These are phyloP conservation scores for Eupristina koningsbergeri DNA, from an alignment of 1,140 invertebrate species.

Conservation along the genomic window DNA sequence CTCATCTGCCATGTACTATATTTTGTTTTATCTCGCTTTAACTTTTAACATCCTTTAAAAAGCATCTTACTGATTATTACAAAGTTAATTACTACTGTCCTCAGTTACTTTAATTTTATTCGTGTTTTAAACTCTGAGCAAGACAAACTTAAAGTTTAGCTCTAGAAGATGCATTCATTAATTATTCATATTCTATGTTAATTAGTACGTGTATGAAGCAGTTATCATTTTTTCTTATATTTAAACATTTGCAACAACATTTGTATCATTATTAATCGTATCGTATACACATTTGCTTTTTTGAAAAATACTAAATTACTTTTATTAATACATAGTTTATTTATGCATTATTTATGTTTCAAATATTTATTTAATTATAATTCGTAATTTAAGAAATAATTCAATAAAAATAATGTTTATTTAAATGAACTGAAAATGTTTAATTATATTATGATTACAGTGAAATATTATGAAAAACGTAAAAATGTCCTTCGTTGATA, in stretches of 20 bases:
- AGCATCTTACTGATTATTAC: conserved; percentile 13
- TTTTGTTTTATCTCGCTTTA: neutral
- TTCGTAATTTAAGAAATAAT: no score
- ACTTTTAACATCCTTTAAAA: conserved; percentile 12
- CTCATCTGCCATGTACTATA: conserved; percentile 5
- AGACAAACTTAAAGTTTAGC: conserved; percentile 27
- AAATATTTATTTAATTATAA: no score
- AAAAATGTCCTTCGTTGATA: no score
- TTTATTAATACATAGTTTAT: no score
- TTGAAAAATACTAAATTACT: no score
- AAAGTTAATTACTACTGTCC: neutral
- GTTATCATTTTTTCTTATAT: neutral
- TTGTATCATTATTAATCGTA: neutral
- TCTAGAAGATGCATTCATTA: neutral
- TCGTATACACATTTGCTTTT: no score
- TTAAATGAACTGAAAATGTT: no score
- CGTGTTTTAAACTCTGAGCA: neutral
- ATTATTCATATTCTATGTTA: conserved; percentile 30
- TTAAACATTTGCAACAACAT: neutral
- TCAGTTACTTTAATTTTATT: conserved; percentile 31
- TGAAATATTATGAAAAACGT: neutral
- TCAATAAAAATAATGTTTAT: no score
- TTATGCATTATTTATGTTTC: no score
- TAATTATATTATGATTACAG: no score
- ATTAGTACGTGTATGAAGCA: conserved; percentile 8